A percentile compares a stretch with the other conserved stretches of the same genome.
Conservation (phyloP, 2,113 vertebrate genomes). For the Beaufortia kweichowensis region DNA sequence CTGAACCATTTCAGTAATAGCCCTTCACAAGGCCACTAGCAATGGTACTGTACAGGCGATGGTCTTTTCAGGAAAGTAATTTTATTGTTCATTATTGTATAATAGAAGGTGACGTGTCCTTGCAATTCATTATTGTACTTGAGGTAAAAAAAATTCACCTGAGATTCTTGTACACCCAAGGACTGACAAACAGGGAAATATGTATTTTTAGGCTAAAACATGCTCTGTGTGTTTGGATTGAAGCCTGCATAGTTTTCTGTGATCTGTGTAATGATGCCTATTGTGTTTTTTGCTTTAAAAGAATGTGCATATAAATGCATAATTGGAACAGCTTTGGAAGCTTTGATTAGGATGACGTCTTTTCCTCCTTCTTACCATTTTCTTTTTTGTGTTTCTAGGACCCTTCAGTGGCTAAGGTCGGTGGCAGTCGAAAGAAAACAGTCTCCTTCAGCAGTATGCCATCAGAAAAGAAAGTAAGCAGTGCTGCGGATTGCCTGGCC, state of each 20-base stretch:
- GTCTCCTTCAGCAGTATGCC: conserved; percentile 99
- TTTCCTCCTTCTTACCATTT: neutral
- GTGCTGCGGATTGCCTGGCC: conserved; percentile 90
- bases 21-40: too few relatives aligned
- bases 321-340: neutral
- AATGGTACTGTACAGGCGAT: too few relatives aligned
- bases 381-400: conserved; percentile 77
- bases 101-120: too few relatives aligned
- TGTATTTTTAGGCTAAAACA: neutral
- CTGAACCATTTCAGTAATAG: too few relatives aligned
- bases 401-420: conserved; percentile 87
- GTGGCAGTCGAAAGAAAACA: conserved; percentile 89
- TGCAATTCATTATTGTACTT: too few relatives aligned
- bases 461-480: conserved; percentile 97
- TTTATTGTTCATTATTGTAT: too few relatives aligned
- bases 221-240: neutral
- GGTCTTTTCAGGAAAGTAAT: too few relatives aligned
- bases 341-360: neutral
- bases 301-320: too few relatives aligned
- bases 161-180: too few relatives aligned
- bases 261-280: neutral
- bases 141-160: too few relatives aligned
- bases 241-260: neutral
- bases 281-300: neutral
- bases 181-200: neutral